Conservation (phyloP, 2,797 vertebrate species). For the Microtus californicus region DNA sequence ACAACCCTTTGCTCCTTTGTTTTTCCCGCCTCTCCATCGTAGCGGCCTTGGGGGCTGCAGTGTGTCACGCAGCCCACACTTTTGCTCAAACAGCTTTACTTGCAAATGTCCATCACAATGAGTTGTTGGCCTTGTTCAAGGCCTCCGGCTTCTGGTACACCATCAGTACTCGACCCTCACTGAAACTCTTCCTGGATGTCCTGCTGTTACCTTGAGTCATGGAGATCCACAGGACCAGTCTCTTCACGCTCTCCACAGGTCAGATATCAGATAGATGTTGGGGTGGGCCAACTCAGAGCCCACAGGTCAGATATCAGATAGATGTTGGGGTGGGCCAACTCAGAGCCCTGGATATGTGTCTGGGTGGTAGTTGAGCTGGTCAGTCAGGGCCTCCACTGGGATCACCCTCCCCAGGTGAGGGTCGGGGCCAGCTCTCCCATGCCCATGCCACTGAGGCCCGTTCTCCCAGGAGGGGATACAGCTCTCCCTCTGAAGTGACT, state of each 20-base stretch:
- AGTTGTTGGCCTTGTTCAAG: neutral
- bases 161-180: neutral
- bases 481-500: neutral
- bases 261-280: neutral
- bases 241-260: neutral
- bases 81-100: neutral
- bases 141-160: neutral
- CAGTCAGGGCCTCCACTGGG: neutral
- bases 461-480: neutral
- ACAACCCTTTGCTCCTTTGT: neutral
- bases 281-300: neutral
- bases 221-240: neutral
- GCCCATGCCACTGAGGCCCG: neutral
- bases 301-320: neutral
- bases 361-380: neutral
- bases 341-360: neutral
- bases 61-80: neutral
- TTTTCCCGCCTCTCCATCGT: neutral
- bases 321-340: neutral
- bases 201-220: neutral
- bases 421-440: neutral
- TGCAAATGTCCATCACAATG: neutral
- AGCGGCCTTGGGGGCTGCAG: neutral
- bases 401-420: neutral
- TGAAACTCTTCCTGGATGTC: neutral